A percentile compares a stretch with the other conserved stretches of the same genome.
Conservation (phyloP, 2,888 invertebrate genomes). For the Gymnocheta viridis region DNA sequence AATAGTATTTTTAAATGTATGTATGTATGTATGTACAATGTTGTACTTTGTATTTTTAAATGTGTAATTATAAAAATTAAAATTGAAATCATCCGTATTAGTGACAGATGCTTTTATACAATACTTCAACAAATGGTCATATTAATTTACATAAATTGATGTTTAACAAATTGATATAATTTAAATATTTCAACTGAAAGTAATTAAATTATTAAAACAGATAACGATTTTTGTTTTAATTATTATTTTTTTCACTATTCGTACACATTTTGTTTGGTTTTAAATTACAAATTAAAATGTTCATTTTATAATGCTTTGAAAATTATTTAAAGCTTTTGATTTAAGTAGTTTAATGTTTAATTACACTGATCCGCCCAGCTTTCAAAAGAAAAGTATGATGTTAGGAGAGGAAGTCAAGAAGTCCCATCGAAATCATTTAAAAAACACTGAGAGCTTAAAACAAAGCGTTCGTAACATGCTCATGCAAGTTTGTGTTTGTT, state of each 20-base stretch:
- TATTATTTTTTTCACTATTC: background rate
- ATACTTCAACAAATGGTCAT: slow-evolving; percentile 5
- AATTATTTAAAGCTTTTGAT: too few species aligned
- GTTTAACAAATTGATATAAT: slow-evolving; percentile 37
- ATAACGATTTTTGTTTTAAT: background rate
- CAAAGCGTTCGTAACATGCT: slow-evolving; percentile 4
- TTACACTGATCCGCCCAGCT: too few species aligned
- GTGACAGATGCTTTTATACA: slow-evolving; percentile 20
- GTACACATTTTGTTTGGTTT: background rate
- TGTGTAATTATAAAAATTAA: background rate
- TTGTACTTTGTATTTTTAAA: background rate
- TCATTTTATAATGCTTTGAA: too few species aligned
- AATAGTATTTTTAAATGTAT: background rate
- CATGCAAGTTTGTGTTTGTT: background rate
- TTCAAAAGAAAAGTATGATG: too few species aligned
- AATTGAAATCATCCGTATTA: background rate
- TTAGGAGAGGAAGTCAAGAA: too few species aligned
- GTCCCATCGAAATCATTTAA: too few species aligned
- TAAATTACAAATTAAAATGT: background rate
- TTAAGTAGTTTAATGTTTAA: too few species aligned
- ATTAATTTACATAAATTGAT: slow-evolving; percentile 33
- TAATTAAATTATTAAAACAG: slow-evolving; percentile 34
- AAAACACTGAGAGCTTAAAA: too few species aligned
- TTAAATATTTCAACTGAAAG: slow-evolving; percentile 37
- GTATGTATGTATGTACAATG: too few species aligned